A percentile compares a stretch with the other conserved stretches of the same genome.
Evolutionary conservation across 2,888 invertebrate genomes (phyloP).

Genomic region (Sarcophaga carnaria): DNA sequence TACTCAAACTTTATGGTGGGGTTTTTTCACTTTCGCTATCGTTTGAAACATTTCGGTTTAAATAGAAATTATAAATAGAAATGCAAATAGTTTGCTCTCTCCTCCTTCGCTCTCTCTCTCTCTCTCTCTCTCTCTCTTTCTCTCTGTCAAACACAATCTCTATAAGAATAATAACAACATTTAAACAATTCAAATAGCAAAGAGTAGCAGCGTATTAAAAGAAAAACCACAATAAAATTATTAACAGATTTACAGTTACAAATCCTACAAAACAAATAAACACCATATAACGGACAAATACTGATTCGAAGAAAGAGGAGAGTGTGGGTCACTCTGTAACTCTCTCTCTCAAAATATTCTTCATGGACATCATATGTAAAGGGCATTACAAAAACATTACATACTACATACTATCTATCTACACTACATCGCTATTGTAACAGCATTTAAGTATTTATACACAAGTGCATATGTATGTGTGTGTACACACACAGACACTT

Average conservation of each 20-base stretch:
- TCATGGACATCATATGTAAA: background rate
- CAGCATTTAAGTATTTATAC: no score
- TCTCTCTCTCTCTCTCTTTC: no score
- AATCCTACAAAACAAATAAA: background rate
- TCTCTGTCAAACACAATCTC: no score
- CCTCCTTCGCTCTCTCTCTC: no score
- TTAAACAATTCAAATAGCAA: background rate
- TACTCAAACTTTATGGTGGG: background rate
- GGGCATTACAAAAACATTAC: no score
- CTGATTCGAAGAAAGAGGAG: background rate
- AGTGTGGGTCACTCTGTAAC: no score
- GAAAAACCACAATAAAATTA: background rate
- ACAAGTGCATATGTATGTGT: background rate
- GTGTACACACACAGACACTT: background rate
- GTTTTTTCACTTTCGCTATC: slow-evolving; percentile 39
- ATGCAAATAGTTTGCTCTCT: no score
- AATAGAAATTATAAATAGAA: no score
- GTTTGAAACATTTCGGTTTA: no score
- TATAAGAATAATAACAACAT: background rate
- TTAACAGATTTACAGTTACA: background rate
- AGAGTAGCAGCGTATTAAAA: background rate
- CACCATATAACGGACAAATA: background rate
- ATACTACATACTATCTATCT: no score
- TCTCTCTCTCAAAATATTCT: background rate
- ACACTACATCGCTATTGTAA: background rate